Conservation (phyloP, 2,113 vertebrate genomes). For the Beaufortia kweichowensis region DNA sequence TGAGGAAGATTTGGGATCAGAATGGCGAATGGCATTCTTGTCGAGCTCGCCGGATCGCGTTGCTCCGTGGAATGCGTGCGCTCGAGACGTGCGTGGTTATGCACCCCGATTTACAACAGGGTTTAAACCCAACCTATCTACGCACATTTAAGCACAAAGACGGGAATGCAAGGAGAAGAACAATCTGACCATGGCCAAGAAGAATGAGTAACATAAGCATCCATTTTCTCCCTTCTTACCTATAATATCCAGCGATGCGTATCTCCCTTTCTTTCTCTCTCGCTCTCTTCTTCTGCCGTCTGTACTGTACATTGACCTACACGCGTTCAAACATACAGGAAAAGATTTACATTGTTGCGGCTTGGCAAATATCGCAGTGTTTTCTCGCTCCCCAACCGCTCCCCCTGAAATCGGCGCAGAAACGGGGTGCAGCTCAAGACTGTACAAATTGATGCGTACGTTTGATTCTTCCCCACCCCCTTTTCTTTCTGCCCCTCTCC, state of each 20-base stretch:
- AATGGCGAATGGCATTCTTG: slow-evolving; percentile 68
- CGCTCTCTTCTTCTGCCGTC: slow-evolving; percentile 63
- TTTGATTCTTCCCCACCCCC: slow-evolving; percentile 42
- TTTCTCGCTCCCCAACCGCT: slow-evolving; percentile 51
- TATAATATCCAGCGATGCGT: slow-evolving; percentile 77
- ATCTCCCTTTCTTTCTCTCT: slow-evolving; percentile 65
- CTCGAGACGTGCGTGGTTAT: slow-evolving; percentile 61
- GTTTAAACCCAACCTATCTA: slow-evolving; percentile 63
- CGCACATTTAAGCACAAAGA: slow-evolving; percentile 67
- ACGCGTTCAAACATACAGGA: slow-evolving; percentile 59
- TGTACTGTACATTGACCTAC: slow-evolving; percentile 73
- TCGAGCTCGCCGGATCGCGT: slow-evolving; percentile 58
- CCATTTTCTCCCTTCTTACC: slow-evolving; percentile 77
- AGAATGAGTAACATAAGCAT: slow-evolving; percentile 67
- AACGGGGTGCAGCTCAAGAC: slow-evolving; percentile 75
- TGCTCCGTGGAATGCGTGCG: slow-evolving; percentile 66
- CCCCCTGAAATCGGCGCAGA: slow-evolving; percentile 67
- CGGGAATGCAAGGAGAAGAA: slow-evolving; percentile 56
- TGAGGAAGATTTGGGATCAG: slow-evolving; percentile 58
- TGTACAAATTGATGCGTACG: slow-evolving; percentile 81
- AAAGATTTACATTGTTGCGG: slow-evolving; percentile 67
- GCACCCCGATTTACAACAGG: slow-evolving; percentile 59
- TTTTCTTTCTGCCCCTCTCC: slow-evolving; percentile 59
- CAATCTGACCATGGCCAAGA: slow-evolving; percentile 62
- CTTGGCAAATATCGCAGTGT: slow-evolving; percentile 68